Evolutionary conservation across 2,797 vertebrate genomes (phyloP).

Genomic region (Pangasius sanitwongsei): DNA sequence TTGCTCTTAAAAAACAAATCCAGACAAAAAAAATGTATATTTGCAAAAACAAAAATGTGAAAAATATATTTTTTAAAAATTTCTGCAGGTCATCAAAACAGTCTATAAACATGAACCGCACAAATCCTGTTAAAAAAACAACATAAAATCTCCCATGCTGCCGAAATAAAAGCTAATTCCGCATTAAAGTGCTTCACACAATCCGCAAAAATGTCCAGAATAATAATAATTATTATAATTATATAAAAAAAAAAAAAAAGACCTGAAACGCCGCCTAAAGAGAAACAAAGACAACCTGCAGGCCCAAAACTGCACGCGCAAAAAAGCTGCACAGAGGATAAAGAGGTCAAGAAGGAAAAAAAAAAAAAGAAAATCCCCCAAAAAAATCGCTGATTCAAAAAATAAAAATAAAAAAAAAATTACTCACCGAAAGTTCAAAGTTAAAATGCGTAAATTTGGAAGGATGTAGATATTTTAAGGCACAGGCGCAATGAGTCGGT

Average conservation of each 20-base stretch:
- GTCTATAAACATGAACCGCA: not conserved
- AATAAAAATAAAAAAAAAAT: constrained; percentile 66
- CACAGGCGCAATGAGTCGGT: constrained; percentile 6
- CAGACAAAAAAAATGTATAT: not conserved
- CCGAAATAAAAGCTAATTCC: not conserved
- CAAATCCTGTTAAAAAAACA: not conserved
- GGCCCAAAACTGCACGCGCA: constrained; percentile 6
- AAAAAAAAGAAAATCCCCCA: constrained; percentile 67
- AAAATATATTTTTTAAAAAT: too few relatives aligned
- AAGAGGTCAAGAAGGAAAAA: constrained; percentile 72
- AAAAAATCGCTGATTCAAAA: constrained; percentile 63
- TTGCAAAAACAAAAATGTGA: not conserved
- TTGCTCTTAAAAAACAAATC: not conserved
- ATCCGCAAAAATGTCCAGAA: not conserved
- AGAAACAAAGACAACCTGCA: constrained; percentile 34
- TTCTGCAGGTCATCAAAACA: not conserved
- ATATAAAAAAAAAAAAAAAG: not conserved
- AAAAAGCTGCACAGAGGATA: constrained; percentile 61
- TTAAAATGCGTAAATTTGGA: constrained; percentile 74
- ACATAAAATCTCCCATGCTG: not conserved
- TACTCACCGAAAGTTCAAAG: constrained; percentile 82
- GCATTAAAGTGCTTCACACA: not conserved
- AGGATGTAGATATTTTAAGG: constrained; percentile 1
- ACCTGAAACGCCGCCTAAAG: not conserved
- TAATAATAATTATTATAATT: not conserved